These are phyloP conservation scores for Equus przewalskii DNA, from an alignment of 2,113 vertebrate species.

Conservation along the genomic window DNA sequence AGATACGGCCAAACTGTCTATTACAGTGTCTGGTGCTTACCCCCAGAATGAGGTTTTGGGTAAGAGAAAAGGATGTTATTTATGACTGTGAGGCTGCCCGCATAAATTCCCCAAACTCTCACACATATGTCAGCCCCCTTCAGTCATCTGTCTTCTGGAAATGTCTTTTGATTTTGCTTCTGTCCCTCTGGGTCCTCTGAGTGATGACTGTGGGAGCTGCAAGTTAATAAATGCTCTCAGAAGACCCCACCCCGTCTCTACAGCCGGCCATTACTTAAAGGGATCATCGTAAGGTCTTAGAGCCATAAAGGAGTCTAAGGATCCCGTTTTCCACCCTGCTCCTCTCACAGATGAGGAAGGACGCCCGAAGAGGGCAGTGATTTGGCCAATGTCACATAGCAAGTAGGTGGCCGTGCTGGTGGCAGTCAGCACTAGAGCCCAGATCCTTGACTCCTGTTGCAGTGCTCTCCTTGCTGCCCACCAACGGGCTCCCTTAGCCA, in stretches of 20 bases:
- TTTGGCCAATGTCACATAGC: neutral
- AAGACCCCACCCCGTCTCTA: neutral
- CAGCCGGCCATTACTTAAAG: neutral
- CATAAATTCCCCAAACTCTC: conserved; percentile 69
- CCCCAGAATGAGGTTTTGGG: conserved; percentile 77
- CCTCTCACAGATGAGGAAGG: neutral
- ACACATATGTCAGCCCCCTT: conserved; percentile 50
- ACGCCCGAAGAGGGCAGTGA: neutral
- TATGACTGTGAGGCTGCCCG: conserved; percentile 58
- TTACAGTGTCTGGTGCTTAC: conserved; percentile 68
- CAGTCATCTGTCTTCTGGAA: conserved; percentile 44
- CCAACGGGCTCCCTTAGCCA: neutral
- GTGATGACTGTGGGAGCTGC: neutral
- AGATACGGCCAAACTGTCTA: conserved; percentile 75
- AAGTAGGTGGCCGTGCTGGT: neutral
- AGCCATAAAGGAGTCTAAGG: neutral
- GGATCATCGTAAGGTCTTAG: neutral
- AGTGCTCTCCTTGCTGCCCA: no score
- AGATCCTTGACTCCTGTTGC: neutral
- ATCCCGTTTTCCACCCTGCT: neutral
- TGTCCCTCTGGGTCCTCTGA: conserved; percentile 30
- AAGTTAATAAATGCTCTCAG: conserved; percentile 14
- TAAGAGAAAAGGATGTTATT: conserved; percentile 82
- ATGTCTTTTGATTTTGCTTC: conserved; percentile 66
- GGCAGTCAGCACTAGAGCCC: neutral